These are phyloP conservation scores for Cranoglanis bouderius DNA, from an alignment of 2,113 vertebrate species.

Conservation along the genomic window DNA sequence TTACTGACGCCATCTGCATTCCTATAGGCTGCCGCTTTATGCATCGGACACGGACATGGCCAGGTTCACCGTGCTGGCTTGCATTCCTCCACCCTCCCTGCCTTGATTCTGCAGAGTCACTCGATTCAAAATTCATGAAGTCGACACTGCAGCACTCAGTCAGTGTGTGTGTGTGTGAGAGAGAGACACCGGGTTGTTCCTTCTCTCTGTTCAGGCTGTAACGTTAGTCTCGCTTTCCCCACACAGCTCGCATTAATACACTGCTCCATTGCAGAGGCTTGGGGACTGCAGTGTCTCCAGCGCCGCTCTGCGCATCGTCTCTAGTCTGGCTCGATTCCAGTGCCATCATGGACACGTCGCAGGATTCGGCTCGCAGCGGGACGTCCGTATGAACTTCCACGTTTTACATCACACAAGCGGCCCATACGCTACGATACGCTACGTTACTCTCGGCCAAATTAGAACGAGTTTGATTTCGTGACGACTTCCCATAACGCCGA, in stretches of 20 bases:
- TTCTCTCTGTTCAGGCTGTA: neutral
- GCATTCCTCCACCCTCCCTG: neutral
- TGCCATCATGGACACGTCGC: slow-evolving; percentile 53
- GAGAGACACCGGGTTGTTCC: neutral
- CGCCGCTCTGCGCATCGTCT: slow-evolving; percentile 65
- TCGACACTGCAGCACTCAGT: slow-evolving; percentile 30
- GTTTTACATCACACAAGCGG: neutral
- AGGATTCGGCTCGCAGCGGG: slow-evolving; percentile 48
- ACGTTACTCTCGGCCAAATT: neutral
- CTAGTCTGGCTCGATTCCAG: slow-evolving; percentile 53
- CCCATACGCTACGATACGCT: neutral
- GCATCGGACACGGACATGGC: neutral
- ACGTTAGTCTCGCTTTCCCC: slow-evolving; percentile 51
- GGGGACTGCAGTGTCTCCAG: slow-evolving; percentile 61
- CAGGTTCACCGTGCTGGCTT: neutral
- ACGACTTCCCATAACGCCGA: neutral
- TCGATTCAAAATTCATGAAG: slow-evolving; percentile 42
- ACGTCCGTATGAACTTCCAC: neutral
- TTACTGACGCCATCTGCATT: neutral
- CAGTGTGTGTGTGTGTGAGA: too few species aligned
- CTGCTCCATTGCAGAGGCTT: slow-evolving; percentile 44
- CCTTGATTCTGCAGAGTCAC: slow-evolving; percentile 16
- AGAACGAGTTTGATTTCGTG: too few species aligned
- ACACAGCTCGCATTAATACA: slow-evolving; percentile 50
- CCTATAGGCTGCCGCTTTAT: neutral